These are phyloP conservation scores for Hippocampus zosterae DNA, from an alignment of 2,113 vertebrate species.

Conservation along the genomic window DNA sequence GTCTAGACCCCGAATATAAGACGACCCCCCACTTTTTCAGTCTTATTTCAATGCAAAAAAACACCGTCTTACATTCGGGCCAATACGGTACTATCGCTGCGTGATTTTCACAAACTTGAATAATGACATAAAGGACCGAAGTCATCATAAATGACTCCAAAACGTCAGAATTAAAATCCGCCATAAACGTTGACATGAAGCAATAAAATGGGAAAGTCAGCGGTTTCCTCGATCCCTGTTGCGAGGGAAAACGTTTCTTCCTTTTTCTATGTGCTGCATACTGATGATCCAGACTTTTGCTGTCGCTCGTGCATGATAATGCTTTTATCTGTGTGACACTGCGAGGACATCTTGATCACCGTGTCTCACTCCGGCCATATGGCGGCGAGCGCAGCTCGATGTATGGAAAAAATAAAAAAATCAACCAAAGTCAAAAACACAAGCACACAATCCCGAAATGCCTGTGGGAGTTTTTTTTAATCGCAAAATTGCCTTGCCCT, in stretches of 20 bases:
- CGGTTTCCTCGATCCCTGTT: slow-evolving; percentile 3
- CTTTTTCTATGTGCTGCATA: slow-evolving; percentile 51
- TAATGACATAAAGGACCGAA: slow-evolving; percentile 4
- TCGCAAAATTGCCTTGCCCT: not conserved
- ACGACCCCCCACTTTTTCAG: too few species aligned
- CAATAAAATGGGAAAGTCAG: slow-evolving; percentile 7
- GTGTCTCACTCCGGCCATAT: slow-evolving; percentile 14
- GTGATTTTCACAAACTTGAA: not conserved
- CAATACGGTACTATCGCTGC: not conserved
- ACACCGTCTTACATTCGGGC: too few species aligned
- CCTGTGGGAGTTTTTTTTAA: not conserved
- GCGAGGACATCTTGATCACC: slow-evolving; percentile 27
- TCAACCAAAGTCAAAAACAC: not conserved
- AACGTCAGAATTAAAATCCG: not conserved
- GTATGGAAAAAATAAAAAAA: slow-evolving; percentile 4
- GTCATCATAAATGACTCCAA: not conserved
- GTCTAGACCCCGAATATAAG: too few species aligned
- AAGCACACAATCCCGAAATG: not conserved
- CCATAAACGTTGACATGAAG: slow-evolving; percentile 12
- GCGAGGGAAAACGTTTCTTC: slow-evolving; percentile 34
- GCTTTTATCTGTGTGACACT: slow-evolving; percentile 33
- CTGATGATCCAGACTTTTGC: slow-evolving; percentile 48
- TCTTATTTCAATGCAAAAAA: too few species aligned
- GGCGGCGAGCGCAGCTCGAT: slow-evolving; percentile 2
- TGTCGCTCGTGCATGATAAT: slow-evolving; percentile 39